Evolutionary conservation across 2,888 invertebrate genomes (phyloP).

Genomic region (Eudasyphora cyanicolor): DNA sequence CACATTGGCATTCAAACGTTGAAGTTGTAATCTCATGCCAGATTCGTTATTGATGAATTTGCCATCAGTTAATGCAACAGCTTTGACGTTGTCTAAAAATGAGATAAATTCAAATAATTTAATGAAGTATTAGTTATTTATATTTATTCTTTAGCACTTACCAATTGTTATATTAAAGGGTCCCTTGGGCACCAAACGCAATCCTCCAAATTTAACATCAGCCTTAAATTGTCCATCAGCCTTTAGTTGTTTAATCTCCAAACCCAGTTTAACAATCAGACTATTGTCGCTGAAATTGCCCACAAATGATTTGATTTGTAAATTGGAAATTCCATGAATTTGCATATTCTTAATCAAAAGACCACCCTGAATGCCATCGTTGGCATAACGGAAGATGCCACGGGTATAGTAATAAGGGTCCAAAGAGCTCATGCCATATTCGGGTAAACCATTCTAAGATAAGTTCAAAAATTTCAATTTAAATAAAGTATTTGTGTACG

Average conservation of each 20-base stretch:
- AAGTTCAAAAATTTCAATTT: constrained; percentile 19
- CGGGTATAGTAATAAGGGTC: constrained; percentile 77
- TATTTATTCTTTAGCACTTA: constrained; percentile 75
- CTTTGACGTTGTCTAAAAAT: constrained; percentile 73
- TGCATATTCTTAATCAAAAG: constrained; percentile 78
- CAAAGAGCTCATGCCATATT: constrained; percentile 72
- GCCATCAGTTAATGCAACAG: constrained; percentile 75
- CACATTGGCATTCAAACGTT: constrained; percentile 76
- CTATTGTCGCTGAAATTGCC: constrained; percentile 82
- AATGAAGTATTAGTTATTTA: no score
- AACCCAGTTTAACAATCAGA: constrained; percentile 83
- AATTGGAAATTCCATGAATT: constrained; percentile 82
- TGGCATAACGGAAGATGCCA: constrained; percentile 77
- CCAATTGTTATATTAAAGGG: constrained; percentile 83
- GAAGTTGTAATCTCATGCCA: constrained; percentile 72
- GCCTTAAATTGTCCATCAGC: constrained; percentile 84
- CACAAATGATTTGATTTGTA: constrained; percentile 82
- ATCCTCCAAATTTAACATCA: constrained; percentile 83
- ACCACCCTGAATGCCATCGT: constrained; percentile 77
- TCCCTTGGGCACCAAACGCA: constrained; percentile 84
- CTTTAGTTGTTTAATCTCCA: constrained; percentile 82
- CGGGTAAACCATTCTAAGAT: constrained; percentile 70
- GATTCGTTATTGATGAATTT: constrained; percentile 70
- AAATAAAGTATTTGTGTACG: neutral
- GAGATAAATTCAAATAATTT: no score